Base-by-base conservation (phyloP, 2,113 vertebrate species). In the Chascanopsetta lugubris region DNA sequence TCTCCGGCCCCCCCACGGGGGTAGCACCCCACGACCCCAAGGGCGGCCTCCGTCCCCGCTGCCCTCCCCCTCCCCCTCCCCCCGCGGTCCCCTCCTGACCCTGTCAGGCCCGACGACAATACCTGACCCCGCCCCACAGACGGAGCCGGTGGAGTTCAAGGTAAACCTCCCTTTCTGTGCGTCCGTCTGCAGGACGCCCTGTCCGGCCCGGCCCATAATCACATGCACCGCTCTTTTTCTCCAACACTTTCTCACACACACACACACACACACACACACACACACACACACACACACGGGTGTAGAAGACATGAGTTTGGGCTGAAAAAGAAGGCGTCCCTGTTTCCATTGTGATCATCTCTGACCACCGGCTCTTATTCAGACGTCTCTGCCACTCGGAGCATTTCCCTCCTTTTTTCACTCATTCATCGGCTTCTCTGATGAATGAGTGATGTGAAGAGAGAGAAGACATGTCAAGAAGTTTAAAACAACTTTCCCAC, bases 91-190 rank as follows among this genome's bases (percentile, higher is more conserved):
- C 77, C 74, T 60, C 68, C 69, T 87, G 80, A 87, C 87, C 90
- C 82, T 85, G 85, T 86, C 87, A 88, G 81, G 30, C 64, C 83
- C 29, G 2, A 54, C 77, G 55, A 85, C 88, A 90, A 86, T 88
- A 85, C 83, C 77, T 88, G 84, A 86, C 86, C 85, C 88, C 80
- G 75, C 85, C 85, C 77, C 81, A 61, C 58, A 86, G 87, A 88
- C 77, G 69, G 72, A 80, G 64, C 69, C 61, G 79, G 34, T 80
- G 69, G 87, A 92, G 92, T 91, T 93, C 91, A 93, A 93, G 91
- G 91, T 93, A 91, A 90, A 87, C 34, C 78, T 79, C 75, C 68
- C 45, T 84, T 86, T 85, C 68, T 84, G 47, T 62, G 25, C 2
- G 57, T 82, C 70, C 67, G 85, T 85, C 83, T 85, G 82, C 60